A percentile compares a stretch with the other conserved stretches of the same genome.
Conservation (phyloP, 2,888 invertebrate species). For the Platerodrilus igneus region DNA sequence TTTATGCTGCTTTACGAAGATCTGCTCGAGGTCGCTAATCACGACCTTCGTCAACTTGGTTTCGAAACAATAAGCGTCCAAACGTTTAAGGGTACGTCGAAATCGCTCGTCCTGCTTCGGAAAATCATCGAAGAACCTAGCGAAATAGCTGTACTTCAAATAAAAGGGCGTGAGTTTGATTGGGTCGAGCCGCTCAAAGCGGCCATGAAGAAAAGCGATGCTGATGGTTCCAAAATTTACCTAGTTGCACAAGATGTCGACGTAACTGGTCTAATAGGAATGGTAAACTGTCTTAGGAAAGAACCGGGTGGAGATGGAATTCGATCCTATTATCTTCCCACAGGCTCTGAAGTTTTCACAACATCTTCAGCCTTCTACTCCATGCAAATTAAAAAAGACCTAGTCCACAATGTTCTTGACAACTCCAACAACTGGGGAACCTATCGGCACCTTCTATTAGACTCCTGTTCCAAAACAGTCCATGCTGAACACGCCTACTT, state of each 20-base stretch:
- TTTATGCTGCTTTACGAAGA: conserved; percentile 72
- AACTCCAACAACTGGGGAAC: too few species aligned
- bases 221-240: conserved; percentile 58
- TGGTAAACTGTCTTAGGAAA: conserved; percentile 83
- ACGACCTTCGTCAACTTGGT: conserved; percentile 44
- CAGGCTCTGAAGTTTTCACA: too few species aligned
- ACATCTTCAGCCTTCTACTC: too few species aligned
- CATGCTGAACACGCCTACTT: conserved; percentile 91
- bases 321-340: conserved; percentile 66
- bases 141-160: too few species aligned
- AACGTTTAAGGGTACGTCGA: too few species aligned
- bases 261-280: too few species aligned
- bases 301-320: conserved; percentile 80
- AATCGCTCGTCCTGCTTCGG: too few species aligned
- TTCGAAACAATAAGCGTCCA: conserved; percentile 59
- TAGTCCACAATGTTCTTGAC: conserved; percentile 80
- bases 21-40: conserved; percentile 45
- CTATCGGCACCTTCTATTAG: too few species aligned
- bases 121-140: conserved; percentile 47
- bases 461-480: conserved; percentile 44
- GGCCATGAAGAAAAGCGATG: conserved; percentile 62
- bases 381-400: conserved; percentile 65
- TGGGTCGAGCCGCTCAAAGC: conserved; percentile 77
- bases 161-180: too few species aligned
- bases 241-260: too few species aligned